phyloP scores from a whole-genome alignment of 2,888 invertebrate genomes.

The Mantis religiosa region DNA sequence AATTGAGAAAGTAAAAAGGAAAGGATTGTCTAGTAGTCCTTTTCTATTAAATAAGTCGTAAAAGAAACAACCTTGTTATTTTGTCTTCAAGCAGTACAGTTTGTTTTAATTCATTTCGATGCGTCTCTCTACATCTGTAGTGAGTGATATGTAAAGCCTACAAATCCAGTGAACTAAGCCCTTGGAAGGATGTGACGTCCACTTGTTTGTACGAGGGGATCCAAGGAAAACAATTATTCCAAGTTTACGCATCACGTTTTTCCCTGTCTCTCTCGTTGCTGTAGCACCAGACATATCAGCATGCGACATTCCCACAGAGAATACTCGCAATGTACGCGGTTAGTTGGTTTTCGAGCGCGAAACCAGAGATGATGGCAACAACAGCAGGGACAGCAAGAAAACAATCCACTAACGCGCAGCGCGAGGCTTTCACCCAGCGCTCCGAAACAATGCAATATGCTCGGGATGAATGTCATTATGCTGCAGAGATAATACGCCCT shows the following conservation, averaged over 20 bases:
- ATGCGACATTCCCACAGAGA: slow-evolving; percentile 15
- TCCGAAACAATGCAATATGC: slow-evolving; percentile 8
- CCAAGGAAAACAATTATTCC: neutral
- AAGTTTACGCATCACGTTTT: neutral
- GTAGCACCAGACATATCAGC: slow-evolving; percentile 6
- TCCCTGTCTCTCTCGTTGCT: neutral
- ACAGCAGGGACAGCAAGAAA: slow-evolving; percentile 4
- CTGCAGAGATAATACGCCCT: neutral
- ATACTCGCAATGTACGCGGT: slow-evolving; percentile 13
- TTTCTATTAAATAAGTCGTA: too few relatives aligned
- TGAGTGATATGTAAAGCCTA: neutral
- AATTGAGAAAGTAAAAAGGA: too few relatives aligned
- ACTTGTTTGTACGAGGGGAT: neutral
- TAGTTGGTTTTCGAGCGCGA: neutral
- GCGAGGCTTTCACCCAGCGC: neutral
- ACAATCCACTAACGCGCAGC: slow-evolving; percentile 8
- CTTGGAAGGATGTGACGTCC: neutral
- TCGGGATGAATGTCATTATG: neutral
- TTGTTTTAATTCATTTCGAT: too few relatives aligned
- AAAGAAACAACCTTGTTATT: too few relatives aligned
- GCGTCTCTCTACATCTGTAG: too few relatives aligned
- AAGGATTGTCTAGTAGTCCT: too few relatives aligned
- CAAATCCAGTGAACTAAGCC: neutral
- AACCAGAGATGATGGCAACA: slow-evolving; percentile 5
- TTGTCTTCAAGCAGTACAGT: too few relatives aligned